These are phyloP conservation scores for Embidobia sp. DNA, from an alignment of 2,888 invertebrate genomes.

Conservation along the genomic window DNA sequence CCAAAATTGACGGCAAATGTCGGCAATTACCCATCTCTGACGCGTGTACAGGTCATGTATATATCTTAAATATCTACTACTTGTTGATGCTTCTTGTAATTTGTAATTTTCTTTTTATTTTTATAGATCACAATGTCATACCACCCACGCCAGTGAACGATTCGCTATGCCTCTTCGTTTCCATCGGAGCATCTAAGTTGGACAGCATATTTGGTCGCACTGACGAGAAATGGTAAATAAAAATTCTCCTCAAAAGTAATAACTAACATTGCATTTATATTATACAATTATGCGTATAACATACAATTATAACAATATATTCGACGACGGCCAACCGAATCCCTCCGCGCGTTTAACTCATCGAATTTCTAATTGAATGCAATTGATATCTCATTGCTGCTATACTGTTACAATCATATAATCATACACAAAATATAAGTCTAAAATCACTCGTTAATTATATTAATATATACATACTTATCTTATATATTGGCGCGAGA, in stretches of 20 bases:
- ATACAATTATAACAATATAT: slow-evolving; percentile 58
- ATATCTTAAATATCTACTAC: slow-evolving; percentile 78
- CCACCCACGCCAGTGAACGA: slow-evolving; percentile 77
- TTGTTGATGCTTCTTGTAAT: slow-evolving; percentile 78
- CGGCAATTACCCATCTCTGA: slow-evolving; percentile 63
- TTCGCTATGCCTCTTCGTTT: no score
- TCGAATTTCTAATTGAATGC: not conserved
- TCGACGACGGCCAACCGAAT: not conserved
- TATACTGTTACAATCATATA: slow-evolving; percentile 59
- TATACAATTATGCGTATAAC: slow-evolving; percentile 49
- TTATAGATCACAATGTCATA: slow-evolving; percentile 80
- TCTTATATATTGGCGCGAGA: slow-evolving; percentile 63
- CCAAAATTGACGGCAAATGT: slow-evolving; percentile 18
- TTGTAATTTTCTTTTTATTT: slow-evolving; percentile 72
- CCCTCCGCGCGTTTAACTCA: not conserved
- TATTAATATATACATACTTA: slow-evolving; percentile 63
- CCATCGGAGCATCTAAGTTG: no score
- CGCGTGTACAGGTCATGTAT: slow-evolving; percentile 67
- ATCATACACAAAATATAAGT: slow-evolving; percentile 54
- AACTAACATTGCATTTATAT: slow-evolving; percentile 55
- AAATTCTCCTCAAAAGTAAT: slow-evolving; percentile 60
- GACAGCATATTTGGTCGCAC: no score
- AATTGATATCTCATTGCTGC: slow-evolving; percentile 3
- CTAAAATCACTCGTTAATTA: slow-evolving; percentile 63
- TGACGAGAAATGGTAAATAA: slow-evolving; percentile 64